These are phyloP conservation scores for Sebastes miniatus DNA, from an alignment of 2,797 vertebrate species.

Conservation along the genomic window DNA sequence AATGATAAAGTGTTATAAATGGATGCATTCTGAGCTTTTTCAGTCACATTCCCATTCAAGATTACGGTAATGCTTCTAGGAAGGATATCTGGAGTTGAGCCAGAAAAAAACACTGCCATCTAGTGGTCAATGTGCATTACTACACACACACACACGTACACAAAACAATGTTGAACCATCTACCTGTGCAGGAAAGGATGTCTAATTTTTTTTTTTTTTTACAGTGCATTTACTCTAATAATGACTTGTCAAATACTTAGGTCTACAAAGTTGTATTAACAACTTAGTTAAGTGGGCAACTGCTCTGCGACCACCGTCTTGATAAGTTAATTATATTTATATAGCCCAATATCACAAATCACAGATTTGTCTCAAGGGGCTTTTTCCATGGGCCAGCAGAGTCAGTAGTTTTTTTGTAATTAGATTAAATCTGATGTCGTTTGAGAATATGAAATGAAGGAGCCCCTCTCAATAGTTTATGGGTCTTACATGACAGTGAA, in stretches of 20 bases:
- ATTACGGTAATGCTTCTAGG: constrained; percentile 44
- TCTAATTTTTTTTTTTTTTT: not conserved
- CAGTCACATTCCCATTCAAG: constrained; percentile 31
- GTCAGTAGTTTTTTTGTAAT: not conserved
- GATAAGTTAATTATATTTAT: not conserved
- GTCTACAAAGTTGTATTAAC: not conserved
- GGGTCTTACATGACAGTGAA: not conserved
- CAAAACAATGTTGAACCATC: not conserved
- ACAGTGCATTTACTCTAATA: not conserved
- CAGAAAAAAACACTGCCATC: constrained; percentile 42
- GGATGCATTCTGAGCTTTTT: not conserved
- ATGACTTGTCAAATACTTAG: not conserved
- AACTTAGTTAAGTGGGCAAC: too few relatives aligned
- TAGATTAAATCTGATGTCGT: not conserved
- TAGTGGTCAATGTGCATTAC: constrained; percentile 31
- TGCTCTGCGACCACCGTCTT: not conserved
- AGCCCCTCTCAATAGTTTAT: not conserved
- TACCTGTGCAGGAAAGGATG: not conserved
- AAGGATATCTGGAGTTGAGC: constrained; percentile 3
- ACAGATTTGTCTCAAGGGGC: not conserved
- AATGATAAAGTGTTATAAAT: not conserved
- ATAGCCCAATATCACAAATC: not conserved
- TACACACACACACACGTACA: not conserved
- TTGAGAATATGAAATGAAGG: not conserved
- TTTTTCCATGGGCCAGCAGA: not conserved